Base-by-base conservation (phyloP, 2,797 vertebrate species). In the Oreochromis mossambicus region DNA sequence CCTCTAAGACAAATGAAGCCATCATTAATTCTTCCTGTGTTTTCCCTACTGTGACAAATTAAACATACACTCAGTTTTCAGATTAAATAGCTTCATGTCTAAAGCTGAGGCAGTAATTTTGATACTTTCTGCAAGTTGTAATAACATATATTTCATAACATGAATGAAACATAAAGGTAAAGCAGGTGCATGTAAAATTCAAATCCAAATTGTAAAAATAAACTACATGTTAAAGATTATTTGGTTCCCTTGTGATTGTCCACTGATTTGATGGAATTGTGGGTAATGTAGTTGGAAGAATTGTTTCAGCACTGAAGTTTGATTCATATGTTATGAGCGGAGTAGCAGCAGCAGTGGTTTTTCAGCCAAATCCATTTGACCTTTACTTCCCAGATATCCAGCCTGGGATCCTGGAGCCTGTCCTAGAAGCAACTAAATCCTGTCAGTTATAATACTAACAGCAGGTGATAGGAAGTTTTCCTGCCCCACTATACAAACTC, bases 161-260 rank as follows among this genome's bases (percentile, higher is more conserved):
- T 63, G 76, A 34, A 68, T 78, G 43, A 81, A 78, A 73, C 79
- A 66, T 78, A 83, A 85, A 82, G 75, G 1, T 61, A 61, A 61
- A 76, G 87, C 41, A 24, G 3, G 0, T 13, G 0, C 14, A 77
- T 48, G 78, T 58, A 90, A 21, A 82, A 75, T 54, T n/a, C 13
- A 76, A 89, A 82, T 48, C 79, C 13, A 70, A 70, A 43, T 68
- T 15, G 6, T 0, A 43, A 43, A 1, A 70, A 66, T 83, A n/a
- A 81, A n/a, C 17, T 36, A 0, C 56, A 0, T n/a, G 15, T 84
- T 78, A 50, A 78, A 19, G 48, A 26, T 75, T 3, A 50, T 63
- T 63, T 34, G 61, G 58, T 43, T 77, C 43, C 34, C 26, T 5
- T 3, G 21, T 89, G 89, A 93, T 90, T 91, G 86, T 92, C 84